A percentile compares a stretch with the other conserved stretches of the same genome.
phyloP scores from a whole-genome alignment of 1,140 invertebrate genomes.

The Halotydeus destructor region DNA sequence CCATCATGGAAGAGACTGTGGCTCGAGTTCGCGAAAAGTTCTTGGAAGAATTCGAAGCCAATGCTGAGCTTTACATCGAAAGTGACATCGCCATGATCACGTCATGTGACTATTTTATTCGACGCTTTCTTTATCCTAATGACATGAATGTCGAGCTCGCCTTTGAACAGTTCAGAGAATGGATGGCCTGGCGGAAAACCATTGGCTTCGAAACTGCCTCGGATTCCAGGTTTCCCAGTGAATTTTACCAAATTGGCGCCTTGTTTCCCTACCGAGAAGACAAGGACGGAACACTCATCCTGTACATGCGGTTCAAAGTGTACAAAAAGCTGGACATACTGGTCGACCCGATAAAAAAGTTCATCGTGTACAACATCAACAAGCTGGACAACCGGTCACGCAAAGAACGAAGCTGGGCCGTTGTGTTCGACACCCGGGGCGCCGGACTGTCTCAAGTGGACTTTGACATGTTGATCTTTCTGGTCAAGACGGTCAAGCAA shows the following conservation, averaged over 20 bases:
- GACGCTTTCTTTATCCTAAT: not conserved
- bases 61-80: not conserved
- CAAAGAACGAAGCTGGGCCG: conserved; percentile 3
- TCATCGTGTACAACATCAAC: conserved; percentile 10
- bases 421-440: conserved; percentile 12
- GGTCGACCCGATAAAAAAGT: conserved; percentile 4
- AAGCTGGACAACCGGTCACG: conserved; percentile 10
- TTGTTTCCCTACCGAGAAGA: conserved; percentile 6
- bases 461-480: conserved; percentile 8
- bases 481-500: conserved; percentile 3
- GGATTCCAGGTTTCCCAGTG: not conserved
- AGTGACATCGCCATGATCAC: not conserved
- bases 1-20: too few species aligned
- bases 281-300: conserved; percentile 5
- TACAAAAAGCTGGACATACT: conserved; percentile 11
- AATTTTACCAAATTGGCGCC: conserved; percentile 10
- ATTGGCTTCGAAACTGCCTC: not conserved
- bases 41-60: not conserved
- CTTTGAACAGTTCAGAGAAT: not conserved
- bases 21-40: not conserved
- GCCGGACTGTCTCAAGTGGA: conserved; percentile 12
- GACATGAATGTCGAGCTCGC: conserved; percentile 1
- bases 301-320: conserved; percentile 11
- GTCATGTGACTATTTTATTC: not conserved
- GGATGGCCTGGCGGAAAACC: conserved; percentile 1